Evolutionary conservation across 2,113 vertebrate genomes (phyloP).

Genomic region (Globicephala melas): DNA sequence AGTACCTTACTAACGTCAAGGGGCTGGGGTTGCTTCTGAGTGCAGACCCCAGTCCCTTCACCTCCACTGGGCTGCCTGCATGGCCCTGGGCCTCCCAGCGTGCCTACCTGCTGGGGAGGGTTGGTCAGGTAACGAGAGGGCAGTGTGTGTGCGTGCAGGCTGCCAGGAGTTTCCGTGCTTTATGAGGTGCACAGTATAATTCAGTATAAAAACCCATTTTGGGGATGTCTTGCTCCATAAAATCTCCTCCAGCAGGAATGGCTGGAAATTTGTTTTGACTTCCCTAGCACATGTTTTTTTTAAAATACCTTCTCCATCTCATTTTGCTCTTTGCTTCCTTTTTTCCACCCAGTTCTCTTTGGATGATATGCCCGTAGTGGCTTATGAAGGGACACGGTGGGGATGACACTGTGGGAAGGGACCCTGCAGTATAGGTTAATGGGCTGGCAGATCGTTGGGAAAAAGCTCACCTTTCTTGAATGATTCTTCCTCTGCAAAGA

Average conservation of each 20-base stretch:
- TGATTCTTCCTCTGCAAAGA: not conserved
- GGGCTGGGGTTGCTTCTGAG: not conserved
- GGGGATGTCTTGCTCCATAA: conserved; percentile 18
- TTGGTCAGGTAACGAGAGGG: not conserved
- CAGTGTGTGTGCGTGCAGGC: not conserved
- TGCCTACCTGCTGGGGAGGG: not conserved
- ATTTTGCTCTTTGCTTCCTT: not conserved
- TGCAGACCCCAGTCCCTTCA: not conserved
- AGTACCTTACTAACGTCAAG: accelerated
- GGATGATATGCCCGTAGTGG: not conserved
- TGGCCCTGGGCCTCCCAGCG: not conserved
- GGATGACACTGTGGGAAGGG: not conserved
- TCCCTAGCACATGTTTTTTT: not conserved
- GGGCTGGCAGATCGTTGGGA: not conserved
- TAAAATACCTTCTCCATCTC: conserved; percentile 30
- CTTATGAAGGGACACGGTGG: not conserved
- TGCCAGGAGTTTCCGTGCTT: not conserved
- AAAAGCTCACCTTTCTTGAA: not conserved
- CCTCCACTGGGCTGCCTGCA: accelerated
- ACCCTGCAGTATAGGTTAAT: not conserved
- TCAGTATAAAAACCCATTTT: conserved; percentile 39
- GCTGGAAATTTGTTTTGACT: conserved; percentile 37
- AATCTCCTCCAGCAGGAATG: conserved; percentile 11
- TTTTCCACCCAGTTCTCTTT: not conserved
- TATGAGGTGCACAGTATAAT: conserved; percentile 41